A percentile compares a stretch with the other conserved stretches of the same genome.
Conservation (phyloP, 2,888 invertebrate genomes). For the Suillia variegata region DNA sequence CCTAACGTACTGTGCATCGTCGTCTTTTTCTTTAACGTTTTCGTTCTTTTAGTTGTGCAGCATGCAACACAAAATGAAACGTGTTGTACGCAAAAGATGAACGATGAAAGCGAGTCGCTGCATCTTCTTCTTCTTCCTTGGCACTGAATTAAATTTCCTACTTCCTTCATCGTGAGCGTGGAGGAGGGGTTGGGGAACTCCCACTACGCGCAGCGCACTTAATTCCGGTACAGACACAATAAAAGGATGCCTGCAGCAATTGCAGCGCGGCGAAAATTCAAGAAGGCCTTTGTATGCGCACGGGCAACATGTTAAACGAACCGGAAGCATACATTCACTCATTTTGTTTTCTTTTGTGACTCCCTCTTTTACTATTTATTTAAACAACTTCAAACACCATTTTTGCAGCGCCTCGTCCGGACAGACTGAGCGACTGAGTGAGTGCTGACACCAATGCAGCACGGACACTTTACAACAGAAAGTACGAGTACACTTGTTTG, state of each 20-base stretch:
- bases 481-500: no score
- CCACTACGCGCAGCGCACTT: background rate
- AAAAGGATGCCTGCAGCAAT: background rate
- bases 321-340: conserved; percentile 10
- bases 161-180: no score
- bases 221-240: background rate
- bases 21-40: no score
- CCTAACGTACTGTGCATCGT: no score
- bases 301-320: conserved; percentile 10
- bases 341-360: background rate
- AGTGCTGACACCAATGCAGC: conserved; percentile 27
- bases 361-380: background rate
- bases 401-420: background rate
- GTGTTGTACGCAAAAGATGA: background rate
- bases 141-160: no score
- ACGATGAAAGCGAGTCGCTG: background rate
- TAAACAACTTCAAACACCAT: background rate
- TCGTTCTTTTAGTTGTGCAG: background rate
- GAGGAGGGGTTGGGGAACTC: background rate
- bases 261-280: background rate
- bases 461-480: conserved; percentile 35
- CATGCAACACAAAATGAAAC: background rate
- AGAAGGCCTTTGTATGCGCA: background rate
- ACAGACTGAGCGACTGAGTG: background rate
- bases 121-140: no score